Base-by-base conservation (phyloP, 2,888 invertebrate genomes). In the Aproaerema taeniolella region DNA sequence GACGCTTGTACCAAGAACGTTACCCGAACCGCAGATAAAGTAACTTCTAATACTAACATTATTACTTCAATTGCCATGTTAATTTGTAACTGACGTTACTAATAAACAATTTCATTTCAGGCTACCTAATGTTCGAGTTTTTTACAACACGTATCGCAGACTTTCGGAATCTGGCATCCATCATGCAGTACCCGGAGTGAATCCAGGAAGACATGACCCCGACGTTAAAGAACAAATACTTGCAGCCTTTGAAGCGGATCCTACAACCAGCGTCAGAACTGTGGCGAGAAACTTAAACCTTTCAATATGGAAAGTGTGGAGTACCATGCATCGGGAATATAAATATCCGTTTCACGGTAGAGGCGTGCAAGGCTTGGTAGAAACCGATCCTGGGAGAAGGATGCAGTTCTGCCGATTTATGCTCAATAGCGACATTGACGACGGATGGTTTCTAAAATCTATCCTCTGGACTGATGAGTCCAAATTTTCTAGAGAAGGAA, bases 261-360 rank as follows among this genome's bases (percentile, higher is more conserved):
- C n/a, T n/a, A n/a, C n/a, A n/a, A n/a, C n/a, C n/a, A n/a, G n/a
- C n/a, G n/a, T 31, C 43, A 41, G 43, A 43, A 35, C 20, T 14
- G 37, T 46, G 43, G 41, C 45, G 12, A 12, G 39, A 31, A 35
- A 39, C 17, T 28, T 41, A 14, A 45, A 45, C 45, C n/a, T 45
- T 45, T 45, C 45, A 5, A 9, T 12, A 16, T 45, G 41, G 39
- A 41, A 45, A 24, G 36, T 41, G 16, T 45, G 41, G 44, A 38
- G 13, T 31, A 38, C 37, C 15, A 41, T 41, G 38, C 35, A 41
- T 31, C 36, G 11, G 10, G 24, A 40, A 9, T 8, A 39, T 33
- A 40, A 35, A 28, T 38, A 42, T 33, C 38, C 38, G 24, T 33
- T 38, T 30, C 38, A 33, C 11, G 33, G 38, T 11, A 42, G 13